These are phyloP conservation scores for Sthenelais limicola DNA, from an alignment of 2,888 invertebrate species.

Conservation along the genomic window DNA sequence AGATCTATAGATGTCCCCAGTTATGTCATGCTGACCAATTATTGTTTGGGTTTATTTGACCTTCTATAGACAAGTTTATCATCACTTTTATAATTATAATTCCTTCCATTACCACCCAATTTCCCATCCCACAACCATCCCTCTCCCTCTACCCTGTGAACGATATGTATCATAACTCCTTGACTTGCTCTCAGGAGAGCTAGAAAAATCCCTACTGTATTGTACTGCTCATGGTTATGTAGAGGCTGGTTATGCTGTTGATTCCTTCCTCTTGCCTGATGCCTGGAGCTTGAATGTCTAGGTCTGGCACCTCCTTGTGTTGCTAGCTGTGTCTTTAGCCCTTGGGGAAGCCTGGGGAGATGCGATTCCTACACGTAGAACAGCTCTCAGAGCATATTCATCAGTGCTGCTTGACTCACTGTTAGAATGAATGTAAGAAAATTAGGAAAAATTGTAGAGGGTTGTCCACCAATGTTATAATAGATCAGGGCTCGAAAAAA, in stretches of 20 bases:
- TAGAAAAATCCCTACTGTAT: not conserved
- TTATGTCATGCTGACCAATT: too few species aligned
- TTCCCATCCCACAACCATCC: not conserved
- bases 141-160: not conserved
- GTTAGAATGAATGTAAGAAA: too few species aligned
- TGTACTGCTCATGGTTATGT: not conserved
- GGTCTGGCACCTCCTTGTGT: not conserved
- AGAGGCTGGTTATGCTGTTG: not conserved
- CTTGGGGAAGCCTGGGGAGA: not conserved
- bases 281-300: not conserved
- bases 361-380: not conserved
- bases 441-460: too few species aligned
- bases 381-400: constrained; percentile 9
- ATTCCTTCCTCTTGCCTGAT: not conserved
- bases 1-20: too few species aligned
- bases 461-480: too few species aligned
- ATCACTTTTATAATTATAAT: too few species aligned
- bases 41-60: too few species aligned
- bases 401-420: too few species aligned
- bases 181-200: not conserved
- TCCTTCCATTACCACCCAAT: not conserved
- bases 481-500: too few species aligned
- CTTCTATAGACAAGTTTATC: too few species aligned
- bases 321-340: not conserved
- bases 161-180: not conserved